These are phyloP conservation scores for Leptonema lineaticorne DNA, from an alignment of 1,140 invertebrate genomes.

Conservation along the genomic window DNA sequence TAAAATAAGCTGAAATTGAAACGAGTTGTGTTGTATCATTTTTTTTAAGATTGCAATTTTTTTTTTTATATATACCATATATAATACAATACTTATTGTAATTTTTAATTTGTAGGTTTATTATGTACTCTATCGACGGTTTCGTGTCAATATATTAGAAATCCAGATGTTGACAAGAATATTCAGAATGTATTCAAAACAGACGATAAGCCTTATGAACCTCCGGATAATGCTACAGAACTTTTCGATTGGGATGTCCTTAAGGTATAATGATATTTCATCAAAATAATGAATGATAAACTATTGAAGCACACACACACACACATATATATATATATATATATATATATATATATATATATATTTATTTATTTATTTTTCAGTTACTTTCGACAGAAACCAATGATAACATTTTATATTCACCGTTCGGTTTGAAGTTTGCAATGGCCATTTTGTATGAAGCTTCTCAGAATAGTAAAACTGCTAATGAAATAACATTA, in stretches of 20 bases:
- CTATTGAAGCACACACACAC: too few species aligned
- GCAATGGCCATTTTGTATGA: slow-evolving; percentile 72
- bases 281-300: too few species aligned
- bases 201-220: not conserved
- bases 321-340: too few species aligned
- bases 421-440: slow-evolving; percentile 77
- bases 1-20: too few species aligned
- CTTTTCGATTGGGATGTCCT: slow-evolving; percentile 14
- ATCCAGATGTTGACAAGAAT: not conserved
- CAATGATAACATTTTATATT: slow-evolving; percentile 69
- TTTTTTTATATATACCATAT: too few species aligned
- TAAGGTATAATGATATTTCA: slow-evolving; percentile 6
- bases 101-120: too few species aligned
- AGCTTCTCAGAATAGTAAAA: slow-evolving; percentile 65
- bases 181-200: too few species aligned
- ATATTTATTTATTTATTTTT: too few species aligned
- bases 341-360: too few species aligned
- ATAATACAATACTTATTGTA: too few species aligned
- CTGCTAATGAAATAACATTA: slow-evolving; percentile 61
- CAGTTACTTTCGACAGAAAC: slow-evolving; percentile 48
- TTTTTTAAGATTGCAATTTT: too few species aligned
- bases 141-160: not conserved
- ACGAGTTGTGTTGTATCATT: too few species aligned
- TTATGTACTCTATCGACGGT: not conserved
- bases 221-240: not conserved